Base-by-base conservation (phyloP, 2,113 vertebrate genomes). In the Sceloporus undulatus region DNA sequence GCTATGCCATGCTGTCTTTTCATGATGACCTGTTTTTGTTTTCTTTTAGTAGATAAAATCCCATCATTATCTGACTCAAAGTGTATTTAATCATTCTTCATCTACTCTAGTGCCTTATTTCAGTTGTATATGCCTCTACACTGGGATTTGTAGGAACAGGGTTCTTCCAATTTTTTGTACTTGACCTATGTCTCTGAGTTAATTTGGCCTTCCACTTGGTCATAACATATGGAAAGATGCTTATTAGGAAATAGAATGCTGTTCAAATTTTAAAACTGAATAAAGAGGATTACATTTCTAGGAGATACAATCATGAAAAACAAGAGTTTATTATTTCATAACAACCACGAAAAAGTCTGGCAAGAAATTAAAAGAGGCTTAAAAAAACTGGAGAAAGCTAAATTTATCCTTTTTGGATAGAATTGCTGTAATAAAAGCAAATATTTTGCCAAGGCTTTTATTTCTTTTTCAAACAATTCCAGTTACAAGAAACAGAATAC, bases 21-120 rank as follows among this genome's bases (percentile, higher is more conserved):
- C 1, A 42, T 80, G 89, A 87, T 34, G 2, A 82, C n/a, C 5
- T 79, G 2, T 59, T 90, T 81, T 91, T 88, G 0, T 87, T 89
- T 84, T 18, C 48, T 40, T 89, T 56, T 78, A 62, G 56, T 56
- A 56, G 77, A 14, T 91, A 59, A 92, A 92, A 91, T 87, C 13
- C 21, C 70, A 85, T 0, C 16, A 84, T 42, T 87, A 80, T 86
- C 85, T 73, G 76, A 70, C 2, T 54, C 84, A 6, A 89, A 91
- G 29, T 88, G 90, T 82, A 0, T 0, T 65, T 85, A 71, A 80
- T 85, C 80, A 82, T 93, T 87, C 79, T 85, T 11, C 14, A 88
- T 0, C 1, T 38, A 2, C 19, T 89, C 1, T 1, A 62, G 29
- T 34, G 70, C 0, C 27, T 25, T 85, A 54, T 0, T 80, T 80